Evolutionary conservation across 2,888 invertebrate species (phyloP), one percentile per base, ranked within the genome.

Genomic region (Phyllotreta cruciferae): DNA sequence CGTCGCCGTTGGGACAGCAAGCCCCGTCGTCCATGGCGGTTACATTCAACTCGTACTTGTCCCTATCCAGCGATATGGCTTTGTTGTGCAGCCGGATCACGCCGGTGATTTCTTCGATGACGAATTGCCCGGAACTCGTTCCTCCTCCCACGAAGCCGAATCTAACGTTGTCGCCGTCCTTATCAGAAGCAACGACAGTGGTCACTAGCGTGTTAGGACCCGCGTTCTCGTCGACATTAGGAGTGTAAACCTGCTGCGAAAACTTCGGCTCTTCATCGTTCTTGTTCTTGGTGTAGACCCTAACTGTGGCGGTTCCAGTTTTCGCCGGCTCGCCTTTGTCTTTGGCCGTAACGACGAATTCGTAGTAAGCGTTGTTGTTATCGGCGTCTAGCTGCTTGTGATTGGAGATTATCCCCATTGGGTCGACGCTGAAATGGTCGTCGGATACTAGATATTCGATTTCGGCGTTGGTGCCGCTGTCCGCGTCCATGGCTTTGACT

Each of bases 191-290:
- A 1, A 98, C 96, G 0, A 98, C 95, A 0, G 97, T 97, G 6
- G 97, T 97, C 0, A 98, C 96, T 49, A 97, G 84, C 4, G 97
- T 96, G 76, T 95, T 96, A 0, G 96, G 94, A 0, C 96, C 96
- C 7, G 96, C 96, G 80, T 96, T 96, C 81, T 96, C 96, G 78
- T 96, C 96, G 0, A 96, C 96, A 81, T 96, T 96, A 0, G 96
- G 96, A 1, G 96, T 96, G 81, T 96, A 96, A 2, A 96, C 96
- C 84, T 96, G 95, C 76, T 96, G 96, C 0, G 95, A 95, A 80
- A 96, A 96, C 80, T 95, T 96, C 0, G 98, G 98, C 77, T 95
- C 94, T 81, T 98, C 97, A 78, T 98, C 98, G 81, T 98, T 98
- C 82, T 96, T 96, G 78, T 98, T 98, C 77, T 96, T 96, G n/a